Base-by-base conservation (phyloP, 2,113 vertebrate genomes). In the Embiotoca jacksoni region DNA sequence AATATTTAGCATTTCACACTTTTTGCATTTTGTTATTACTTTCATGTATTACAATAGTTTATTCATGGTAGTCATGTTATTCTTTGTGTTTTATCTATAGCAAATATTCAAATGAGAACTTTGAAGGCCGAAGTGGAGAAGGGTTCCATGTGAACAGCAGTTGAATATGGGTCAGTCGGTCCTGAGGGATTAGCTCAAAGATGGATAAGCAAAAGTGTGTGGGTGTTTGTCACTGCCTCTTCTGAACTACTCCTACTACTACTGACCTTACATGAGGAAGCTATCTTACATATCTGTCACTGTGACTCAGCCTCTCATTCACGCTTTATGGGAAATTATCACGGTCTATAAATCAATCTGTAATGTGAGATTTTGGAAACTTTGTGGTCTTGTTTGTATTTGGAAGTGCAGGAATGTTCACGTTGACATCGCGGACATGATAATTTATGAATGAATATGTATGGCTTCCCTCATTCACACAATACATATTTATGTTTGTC, bases 401-500 rank as follows among this genome's bases (percentile, higher is more conserved):
- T 82, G 59, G n/a, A 80, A 73, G 62, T 67, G n/a, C 57, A 80
- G 65, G 62, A 67, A 72, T 75, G 61, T 49, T 32, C 37, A 70
- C 63, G 59, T 9, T 73, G 77, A 83, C 70, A 61, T 75, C 37
- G 76, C 30, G 39, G 56, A 63, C 52, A 82, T 14, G 64, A 63
- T 36, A 47, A 58, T 46, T 13, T 41, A 6, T 50, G 55, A 56
- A 76, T 81, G 78, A 83, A 86, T 86, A 89, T 89, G 75, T 58
- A 86, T 81, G 75, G 72, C 58, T 86, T 84, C 71, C 83, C 57
- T 50, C 36, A 44, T 72, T 72, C 16, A 65, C 66, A 58, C 76
- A 35, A 68, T 83, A 60, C 58, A 84, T 84, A 79, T 86, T 73
- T 54, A 80, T 85, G 61, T 64, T 63, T 69, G 41, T 79, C 57